Evolutionary conservation across 2,113 vertebrate species (phyloP).

Genomic region (Notechis scutatus): DNA sequence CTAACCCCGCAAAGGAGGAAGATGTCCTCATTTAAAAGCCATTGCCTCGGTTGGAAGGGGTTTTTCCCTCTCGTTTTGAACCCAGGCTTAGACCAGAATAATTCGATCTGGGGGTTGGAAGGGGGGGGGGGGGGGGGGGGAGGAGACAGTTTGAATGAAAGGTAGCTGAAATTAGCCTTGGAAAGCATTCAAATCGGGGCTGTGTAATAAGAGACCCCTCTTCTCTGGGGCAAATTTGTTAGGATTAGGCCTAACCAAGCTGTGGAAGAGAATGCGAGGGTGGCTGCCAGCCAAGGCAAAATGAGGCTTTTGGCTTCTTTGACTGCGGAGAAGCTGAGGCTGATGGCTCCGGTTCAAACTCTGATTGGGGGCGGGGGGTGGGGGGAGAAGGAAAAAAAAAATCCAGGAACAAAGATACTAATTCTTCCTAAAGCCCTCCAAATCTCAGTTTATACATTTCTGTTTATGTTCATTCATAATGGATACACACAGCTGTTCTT

Average conservation of each 20-base stretch:
- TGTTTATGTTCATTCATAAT: slow-evolving; percentile 72
- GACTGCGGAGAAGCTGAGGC: slow-evolving; percentile 61
- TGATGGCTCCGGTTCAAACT: slow-evolving; percentile 68
- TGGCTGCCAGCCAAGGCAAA: slow-evolving; percentile 64
- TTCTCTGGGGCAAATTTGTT: slow-evolving; percentile 70
- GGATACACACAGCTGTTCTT: slow-evolving; percentile 72
- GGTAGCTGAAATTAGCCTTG: slow-evolving; percentile 66
- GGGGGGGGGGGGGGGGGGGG: slow-evolving; percentile 9
- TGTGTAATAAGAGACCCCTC: slow-evolving; percentile 69
- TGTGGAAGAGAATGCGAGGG: slow-evolving; percentile 61
- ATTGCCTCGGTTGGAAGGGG: slow-evolving; percentile 24
- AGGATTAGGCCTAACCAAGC: slow-evolving; percentile 70
- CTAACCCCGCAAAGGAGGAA: slow-evolving; percentile 34
- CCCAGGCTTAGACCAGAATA: not conserved
- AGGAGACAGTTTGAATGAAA: slow-evolving; percentile 32
- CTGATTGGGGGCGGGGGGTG: slow-evolving; percentile 54
- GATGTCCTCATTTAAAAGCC: slow-evolving; percentile 65
- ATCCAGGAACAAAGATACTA: slow-evolving; percentile 71
- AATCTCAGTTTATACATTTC: slow-evolving; percentile 72
- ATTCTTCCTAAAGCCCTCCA: slow-evolving; percentile 69
- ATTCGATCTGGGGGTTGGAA: not conserved
- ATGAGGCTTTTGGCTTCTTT: slow-evolving; percentile 65
- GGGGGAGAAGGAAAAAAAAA: slow-evolving; percentile 39
- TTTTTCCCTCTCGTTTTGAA: not conserved
- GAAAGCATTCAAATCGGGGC: slow-evolving; percentile 66